Evolutionary conservation across 2,113 vertebrate genomes (phyloP).

Genomic region (Toxotes jaculatrix): DNA sequence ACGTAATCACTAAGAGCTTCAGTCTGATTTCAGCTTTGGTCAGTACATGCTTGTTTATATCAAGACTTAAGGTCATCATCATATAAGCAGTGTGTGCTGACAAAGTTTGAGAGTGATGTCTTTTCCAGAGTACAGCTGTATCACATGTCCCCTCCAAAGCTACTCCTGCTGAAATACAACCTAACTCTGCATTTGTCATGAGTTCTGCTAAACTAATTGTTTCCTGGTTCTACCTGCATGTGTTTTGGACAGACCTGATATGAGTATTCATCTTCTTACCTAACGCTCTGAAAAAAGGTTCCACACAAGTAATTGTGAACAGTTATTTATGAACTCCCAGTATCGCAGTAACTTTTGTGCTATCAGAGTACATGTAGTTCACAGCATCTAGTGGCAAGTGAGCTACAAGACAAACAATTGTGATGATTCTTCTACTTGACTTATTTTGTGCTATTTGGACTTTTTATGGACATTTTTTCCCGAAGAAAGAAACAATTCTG

Average conservation of each 20-base stretch:
- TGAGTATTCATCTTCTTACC: no score
- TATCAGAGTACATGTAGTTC: background rate
- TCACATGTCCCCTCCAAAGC: slow-evolving; percentile 9
- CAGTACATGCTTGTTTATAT: background rate
- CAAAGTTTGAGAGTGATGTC: slow-evolving; percentile 14
- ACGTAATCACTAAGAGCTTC: background rate
- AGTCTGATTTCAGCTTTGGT: no score
- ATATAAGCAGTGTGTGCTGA: slow-evolving; percentile 31
- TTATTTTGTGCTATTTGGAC: background rate
- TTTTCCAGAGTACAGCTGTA: slow-evolving; percentile 53
- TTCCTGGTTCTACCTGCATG: background rate
- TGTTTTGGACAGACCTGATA: background rate
- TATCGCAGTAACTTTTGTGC: background rate
- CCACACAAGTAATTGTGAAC: background rate
- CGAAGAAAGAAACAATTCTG: background rate
- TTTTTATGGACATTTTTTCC: background rate
- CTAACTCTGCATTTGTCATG: slow-evolving; percentile 33
- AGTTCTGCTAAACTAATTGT: background rate
- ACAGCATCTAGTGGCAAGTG: background rate
- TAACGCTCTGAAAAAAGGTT: no score
- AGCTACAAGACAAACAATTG: background rate
- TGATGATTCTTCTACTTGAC: background rate
- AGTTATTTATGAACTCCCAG: no score
- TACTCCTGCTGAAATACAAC: slow-evolving; percentile 21
- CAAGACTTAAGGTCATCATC: background rate